A percentile compares a stretch with the other conserved stretches of the same genome.
These are phyloP conservation scores for Noturus placidus DNA, from an alignment of 2,113 vertebrate species.

Conservation along the genomic window DNA sequence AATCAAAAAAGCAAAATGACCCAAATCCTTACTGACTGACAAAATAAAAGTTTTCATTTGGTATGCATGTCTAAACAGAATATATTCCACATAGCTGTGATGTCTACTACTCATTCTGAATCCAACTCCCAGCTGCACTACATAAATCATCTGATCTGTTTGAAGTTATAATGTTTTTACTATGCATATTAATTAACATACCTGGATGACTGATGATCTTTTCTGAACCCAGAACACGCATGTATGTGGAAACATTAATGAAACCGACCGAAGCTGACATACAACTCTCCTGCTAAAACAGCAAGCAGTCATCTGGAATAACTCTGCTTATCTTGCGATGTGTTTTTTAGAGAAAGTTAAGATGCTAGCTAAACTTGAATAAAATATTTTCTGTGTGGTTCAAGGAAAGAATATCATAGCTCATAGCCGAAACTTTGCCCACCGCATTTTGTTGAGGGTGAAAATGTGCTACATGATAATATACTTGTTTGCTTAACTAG, in stretches of 20 bases:
- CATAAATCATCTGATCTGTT: background rate
- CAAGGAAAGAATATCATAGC: background rate
- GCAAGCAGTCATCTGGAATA: too few relatives aligned
- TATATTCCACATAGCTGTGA: background rate
- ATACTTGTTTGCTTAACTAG: background rate
- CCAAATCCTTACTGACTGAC: background rate
- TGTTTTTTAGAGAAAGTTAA: too few relatives aligned
- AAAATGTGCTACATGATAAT: background rate
- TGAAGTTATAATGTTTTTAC: background rate
- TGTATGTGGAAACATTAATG: background rate
- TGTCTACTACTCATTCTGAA: too few relatives aligned
- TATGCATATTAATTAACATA: background rate
- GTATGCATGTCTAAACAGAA: background rate
- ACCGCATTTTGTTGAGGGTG: background rate
- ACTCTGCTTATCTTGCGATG: too few relatives aligned
- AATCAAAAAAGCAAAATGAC: background rate
- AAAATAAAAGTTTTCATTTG: background rate
- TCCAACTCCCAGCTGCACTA: background rate
- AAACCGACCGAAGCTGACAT: too few relatives aligned
- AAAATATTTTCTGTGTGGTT: too few relatives aligned
- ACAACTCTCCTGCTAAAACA: too few relatives aligned
- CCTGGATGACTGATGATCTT: background rate
- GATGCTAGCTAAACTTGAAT: too few relatives aligned
- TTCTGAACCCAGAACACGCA: background rate
- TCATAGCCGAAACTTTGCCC: background rate